phyloP scores from a whole-genome alignment of 2,113 vertebrate species.

The Chitala chitala region DNA sequence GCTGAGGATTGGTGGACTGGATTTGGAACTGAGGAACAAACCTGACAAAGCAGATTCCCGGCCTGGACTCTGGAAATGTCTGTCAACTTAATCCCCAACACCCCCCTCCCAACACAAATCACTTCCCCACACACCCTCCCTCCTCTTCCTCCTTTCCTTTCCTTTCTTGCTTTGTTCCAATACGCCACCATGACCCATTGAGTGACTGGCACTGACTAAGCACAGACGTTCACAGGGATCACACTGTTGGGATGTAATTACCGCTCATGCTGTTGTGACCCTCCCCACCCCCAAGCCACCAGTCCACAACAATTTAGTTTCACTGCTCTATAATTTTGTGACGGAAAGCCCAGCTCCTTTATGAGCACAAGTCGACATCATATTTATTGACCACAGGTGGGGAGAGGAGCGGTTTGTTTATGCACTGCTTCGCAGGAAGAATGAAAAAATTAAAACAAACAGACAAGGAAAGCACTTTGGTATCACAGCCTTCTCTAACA shows the following conservation, averaged over 20 bases:
- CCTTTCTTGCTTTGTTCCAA: not conserved
- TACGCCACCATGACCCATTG: not conserved
- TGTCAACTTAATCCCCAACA: not conserved
- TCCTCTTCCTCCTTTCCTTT: not conserved
- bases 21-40: not conserved
- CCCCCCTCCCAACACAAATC: not conserved
- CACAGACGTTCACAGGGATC: no score
- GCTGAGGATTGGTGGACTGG: not conserved
- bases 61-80: slow-evolving; percentile 9
- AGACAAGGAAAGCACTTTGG: no score
- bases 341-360: not conserved
- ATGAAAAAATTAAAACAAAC: no score
- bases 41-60: not conserved
- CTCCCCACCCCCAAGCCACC: not conserved
- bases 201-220: not conserved
- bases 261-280: not conserved
- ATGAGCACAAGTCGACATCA: not conserved
- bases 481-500: no score
- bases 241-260: not conserved
- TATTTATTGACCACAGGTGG: no score
- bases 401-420: no score
- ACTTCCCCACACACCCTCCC: not conserved
- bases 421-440: no score
- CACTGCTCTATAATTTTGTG: slow-evolving; percentile 3
- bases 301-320: not conserved